A percentile compares a stretch with the other conserved stretches of the same genome.
These are phyloP conservation scores for Galerucella calmariensis DNA, from an alignment of 2,888 invertebrate species.

Conservation along the genomic window DNA sequence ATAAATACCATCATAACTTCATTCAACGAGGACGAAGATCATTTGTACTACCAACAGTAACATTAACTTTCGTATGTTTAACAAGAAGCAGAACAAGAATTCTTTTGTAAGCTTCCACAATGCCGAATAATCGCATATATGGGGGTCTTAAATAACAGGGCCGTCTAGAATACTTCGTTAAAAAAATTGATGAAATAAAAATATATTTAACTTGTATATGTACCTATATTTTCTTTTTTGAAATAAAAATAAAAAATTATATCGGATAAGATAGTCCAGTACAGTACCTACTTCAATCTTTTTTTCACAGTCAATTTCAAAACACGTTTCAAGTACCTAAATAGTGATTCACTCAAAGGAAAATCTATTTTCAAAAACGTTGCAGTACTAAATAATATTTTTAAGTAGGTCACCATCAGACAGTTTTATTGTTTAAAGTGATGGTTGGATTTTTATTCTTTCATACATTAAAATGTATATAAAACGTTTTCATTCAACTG, in stretches of 20 bases:
- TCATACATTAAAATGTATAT: too few species aligned
- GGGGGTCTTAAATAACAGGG: constrained; percentile 20
- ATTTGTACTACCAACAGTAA: constrained; percentile 29
- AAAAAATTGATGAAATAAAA: not conserved
- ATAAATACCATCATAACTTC: constrained; percentile 25
- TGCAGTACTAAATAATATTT: too few species aligned
- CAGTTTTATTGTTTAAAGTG: too few species aligned
- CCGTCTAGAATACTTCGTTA: constrained; percentile 13
- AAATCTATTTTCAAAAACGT: too few species aligned
- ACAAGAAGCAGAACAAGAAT: constrained; percentile 36
- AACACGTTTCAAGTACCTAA: too few species aligned
- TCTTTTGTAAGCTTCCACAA: constrained; percentile 34
- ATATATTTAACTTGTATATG: not conserved
- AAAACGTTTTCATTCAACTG: too few species aligned
- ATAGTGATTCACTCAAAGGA: too few species aligned
- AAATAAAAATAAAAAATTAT: not conserved
- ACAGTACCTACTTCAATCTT: too few species aligned
- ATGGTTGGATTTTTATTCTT: too few species aligned
- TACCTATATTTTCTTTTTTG: not conserved
- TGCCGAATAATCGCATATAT: constrained; percentile 31
- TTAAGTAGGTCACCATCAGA: too few species aligned
- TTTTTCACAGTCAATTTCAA: too few species aligned
- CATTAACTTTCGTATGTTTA: constrained; percentile 34
- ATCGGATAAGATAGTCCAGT: not conserved
- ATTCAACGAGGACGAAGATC: constrained; percentile 19